Evolutionary conservation across 1,140 invertebrate genomes (phyloP).

Genomic region (Pseudobourletiella spinata): DNA sequence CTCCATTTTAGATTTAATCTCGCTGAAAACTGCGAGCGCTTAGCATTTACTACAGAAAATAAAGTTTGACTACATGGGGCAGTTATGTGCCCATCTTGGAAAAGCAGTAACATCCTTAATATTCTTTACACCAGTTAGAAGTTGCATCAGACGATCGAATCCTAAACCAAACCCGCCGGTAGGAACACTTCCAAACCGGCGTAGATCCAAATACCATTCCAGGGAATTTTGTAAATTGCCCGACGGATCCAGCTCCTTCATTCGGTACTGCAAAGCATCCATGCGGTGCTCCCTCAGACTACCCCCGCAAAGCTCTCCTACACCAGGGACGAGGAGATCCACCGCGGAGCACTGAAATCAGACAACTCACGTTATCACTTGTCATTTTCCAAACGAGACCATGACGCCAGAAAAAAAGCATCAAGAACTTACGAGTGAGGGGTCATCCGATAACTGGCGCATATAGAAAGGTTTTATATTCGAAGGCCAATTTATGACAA

Average conservation of each 20-base stretch:
- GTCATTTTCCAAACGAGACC: conserved; percentile 5
- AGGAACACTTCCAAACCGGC: conserved; percentile 76
- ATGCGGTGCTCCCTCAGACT: conserved; percentile 80
- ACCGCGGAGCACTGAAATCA: conserved; percentile 76
- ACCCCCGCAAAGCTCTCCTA: conserved; percentile 90
- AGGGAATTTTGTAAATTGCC: conserved; percentile 43
- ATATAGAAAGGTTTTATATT: conserved; percentile 90
- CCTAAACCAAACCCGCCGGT: conserved; percentile 93
- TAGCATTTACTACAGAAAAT: not conserved
- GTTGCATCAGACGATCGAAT: conserved; percentile 83
- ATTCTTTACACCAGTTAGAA: conserved; percentile 66
- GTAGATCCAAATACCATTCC: conserved; percentile 84
- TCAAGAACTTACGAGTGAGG: not conserved
- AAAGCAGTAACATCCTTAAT: conserved; percentile 93
- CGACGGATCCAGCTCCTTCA: conserved; percentile 36
- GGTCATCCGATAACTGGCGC: conserved; percentile 50
- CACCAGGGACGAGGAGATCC: conserved; percentile 74
- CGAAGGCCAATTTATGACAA: conserved; percentile 81
- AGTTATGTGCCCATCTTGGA: conserved; percentile 84
- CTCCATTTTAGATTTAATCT: not conserved
- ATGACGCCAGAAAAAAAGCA: not conserved
- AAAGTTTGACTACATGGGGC: conserved; percentile 52
- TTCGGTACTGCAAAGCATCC: conserved; percentile 48
- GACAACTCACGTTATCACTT: too few species aligned
- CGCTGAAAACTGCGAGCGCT: not conserved